Percentiles rank a stretch among this genome's conserved stretches.
These are phyloP conservation scores for Papilio elwesi DNA, from an alignment of 2,888 invertebrate genomes.

Conservation along the genomic window DNA sequence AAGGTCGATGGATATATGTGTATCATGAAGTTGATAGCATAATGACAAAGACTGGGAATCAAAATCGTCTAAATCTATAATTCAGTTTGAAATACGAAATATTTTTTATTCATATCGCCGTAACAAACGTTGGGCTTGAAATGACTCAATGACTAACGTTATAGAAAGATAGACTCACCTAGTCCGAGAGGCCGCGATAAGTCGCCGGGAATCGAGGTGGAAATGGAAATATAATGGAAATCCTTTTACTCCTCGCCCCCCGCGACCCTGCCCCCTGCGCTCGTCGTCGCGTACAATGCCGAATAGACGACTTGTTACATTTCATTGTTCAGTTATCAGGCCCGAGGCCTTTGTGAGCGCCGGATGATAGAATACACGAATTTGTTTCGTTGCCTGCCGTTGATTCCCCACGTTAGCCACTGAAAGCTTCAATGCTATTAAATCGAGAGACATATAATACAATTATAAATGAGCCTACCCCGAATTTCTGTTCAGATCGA, in stretches of 20 bases:
- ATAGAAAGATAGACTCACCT: slow-evolving; percentile 82
- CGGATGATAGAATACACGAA: slow-evolving; percentile 83
- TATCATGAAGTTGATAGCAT: no score
- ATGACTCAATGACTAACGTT: slow-evolving; percentile 75
- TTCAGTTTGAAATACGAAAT: background rate
- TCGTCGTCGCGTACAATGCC: slow-evolving; percentile 73
- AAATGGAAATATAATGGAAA: slow-evolving; percentile 84
- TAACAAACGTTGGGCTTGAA: slow-evolving; percentile 40
- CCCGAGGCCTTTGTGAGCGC: slow-evolving; percentile 79
- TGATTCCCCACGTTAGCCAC: slow-evolving; percentile 77
- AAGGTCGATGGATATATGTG: no score
- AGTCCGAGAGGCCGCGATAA: slow-evolving; percentile 81
- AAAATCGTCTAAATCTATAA: background rate
- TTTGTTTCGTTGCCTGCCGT: slow-evolving; percentile 81
- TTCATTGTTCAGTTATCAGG: slow-evolving; percentile 84
- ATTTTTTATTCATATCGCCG: slow-evolving; percentile 9
- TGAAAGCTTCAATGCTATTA: slow-evolving; percentile 74
- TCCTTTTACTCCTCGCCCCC: slow-evolving; percentile 61
- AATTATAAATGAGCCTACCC: slow-evolving; percentile 64
- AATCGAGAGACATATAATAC: slow-evolving; percentile 61
- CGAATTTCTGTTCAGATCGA: slow-evolving; percentile 48
- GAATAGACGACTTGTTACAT: slow-evolving; percentile 84
- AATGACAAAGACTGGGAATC: no score
- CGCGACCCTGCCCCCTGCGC: slow-evolving; percentile 47
- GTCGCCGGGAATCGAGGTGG: slow-evolving; percentile 81